Evolutionary conservation across 2,888 invertebrate species (phyloP).

Genomic region (Lamellibrachia columna): DNA sequence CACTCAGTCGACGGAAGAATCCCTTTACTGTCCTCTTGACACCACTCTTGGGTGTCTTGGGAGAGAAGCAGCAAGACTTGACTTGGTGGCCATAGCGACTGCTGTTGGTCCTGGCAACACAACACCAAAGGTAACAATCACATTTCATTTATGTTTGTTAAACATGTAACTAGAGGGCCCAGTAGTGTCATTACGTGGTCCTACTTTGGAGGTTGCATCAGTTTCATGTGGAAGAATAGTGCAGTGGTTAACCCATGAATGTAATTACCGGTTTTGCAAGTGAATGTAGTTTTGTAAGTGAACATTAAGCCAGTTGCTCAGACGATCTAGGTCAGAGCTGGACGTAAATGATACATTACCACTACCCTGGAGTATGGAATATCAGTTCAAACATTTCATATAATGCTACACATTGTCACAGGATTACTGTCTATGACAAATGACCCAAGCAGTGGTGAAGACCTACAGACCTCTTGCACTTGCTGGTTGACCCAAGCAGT

Average conservation of each 20-base stretch:
- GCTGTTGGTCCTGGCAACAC: neutral
- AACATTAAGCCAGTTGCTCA: no score
- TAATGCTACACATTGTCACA: neutral
- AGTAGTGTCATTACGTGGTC: neutral
- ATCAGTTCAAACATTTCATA: neutral
- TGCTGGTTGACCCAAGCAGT: constrained; percentile 1
- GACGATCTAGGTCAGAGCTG: no score
- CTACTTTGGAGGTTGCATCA: no score
- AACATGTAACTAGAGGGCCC: neutral
- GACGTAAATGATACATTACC: no score
- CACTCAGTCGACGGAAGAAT: constrained; percentile 57
- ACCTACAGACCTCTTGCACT: constrained; percentile 33
- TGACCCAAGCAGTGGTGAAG: neutral
- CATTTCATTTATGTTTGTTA: neutral
- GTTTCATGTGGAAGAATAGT: no score
- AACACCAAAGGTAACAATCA: neutral
- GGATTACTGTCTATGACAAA: neutral
- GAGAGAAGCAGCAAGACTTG: constrained; percentile 39
- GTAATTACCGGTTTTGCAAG: no score
- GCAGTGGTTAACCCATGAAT: no score
- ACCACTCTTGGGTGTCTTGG: constrained; percentile 38
- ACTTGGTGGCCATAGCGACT: neutral
- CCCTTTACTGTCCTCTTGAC: constrained; percentile 45
- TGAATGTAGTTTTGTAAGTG: no score
- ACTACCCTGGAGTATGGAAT: no score